These are phyloP conservation scores for Nematostella vectensis DNA, from an alignment of 92 coral and sea anemone species.

Conservation along the genomic window DNA sequence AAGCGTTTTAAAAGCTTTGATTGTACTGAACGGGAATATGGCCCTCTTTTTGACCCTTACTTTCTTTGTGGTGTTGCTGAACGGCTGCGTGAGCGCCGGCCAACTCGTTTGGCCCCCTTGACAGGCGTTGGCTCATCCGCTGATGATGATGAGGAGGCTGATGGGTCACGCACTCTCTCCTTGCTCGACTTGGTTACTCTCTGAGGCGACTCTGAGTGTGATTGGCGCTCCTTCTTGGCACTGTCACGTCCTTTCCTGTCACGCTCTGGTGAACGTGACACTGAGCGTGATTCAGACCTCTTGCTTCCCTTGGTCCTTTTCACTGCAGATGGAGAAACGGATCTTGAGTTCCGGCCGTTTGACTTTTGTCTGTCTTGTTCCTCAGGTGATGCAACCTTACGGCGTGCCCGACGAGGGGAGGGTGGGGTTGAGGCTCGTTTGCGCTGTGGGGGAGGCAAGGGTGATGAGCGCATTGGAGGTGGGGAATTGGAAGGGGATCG, in stretches of 20 bases:
- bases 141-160: neutral
- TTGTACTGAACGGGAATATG: too few species aligned
- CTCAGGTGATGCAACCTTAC: neutral
- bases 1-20: too few species aligned
- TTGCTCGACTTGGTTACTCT: neutral
- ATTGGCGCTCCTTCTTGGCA: slow-evolving; percentile 6
- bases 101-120: neutral
- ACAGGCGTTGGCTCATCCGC: neutral
- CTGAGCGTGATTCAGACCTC: neutral
- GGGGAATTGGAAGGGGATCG: slow-evolving; percentile 25
- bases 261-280: slow-evolving; percentile 32
- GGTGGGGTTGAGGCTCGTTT: slow-evolving; percentile 17
- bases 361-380: neutral
- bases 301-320: neutral
- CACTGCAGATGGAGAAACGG: neutral
- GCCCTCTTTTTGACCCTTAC: too few species aligned
- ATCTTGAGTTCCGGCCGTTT: neutral
- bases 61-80: slow-evolving; percentile 1
- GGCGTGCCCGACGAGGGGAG: slow-evolving; percentile 1
- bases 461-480: slow-evolving; percentile 22
- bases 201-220: neutral
- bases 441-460: slow-evolving; percentile 16
- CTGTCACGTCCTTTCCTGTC: slow-evolving; percentile 13
- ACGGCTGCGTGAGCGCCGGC: neutral
- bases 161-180: neutral